A percentile compares a stretch with the other conserved stretches of the same genome.
These are phyloP conservation scores for Bembecia ichneumoniformis DNA, from an alignment of 2,888 invertebrate species.

Conservation along the genomic window DNA sequence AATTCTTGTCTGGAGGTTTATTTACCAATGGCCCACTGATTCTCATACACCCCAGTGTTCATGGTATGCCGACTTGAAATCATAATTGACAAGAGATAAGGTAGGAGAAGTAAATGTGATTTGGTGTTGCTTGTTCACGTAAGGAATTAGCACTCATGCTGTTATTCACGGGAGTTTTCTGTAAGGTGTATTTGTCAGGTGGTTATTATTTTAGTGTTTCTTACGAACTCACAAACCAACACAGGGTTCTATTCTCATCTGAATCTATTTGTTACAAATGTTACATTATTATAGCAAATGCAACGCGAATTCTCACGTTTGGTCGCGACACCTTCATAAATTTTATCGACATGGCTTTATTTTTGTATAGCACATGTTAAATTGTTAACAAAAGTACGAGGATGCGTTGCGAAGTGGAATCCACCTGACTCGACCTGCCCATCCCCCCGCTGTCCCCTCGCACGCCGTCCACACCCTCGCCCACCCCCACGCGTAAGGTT, in stretches of 20 bases:
- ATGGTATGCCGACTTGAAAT: too few species aligned
- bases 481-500: constrained; percentile 12
- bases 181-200: too few species aligned
- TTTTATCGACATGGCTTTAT: neutral
- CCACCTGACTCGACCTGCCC: constrained; percentile 38
- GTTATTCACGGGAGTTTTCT: too few species aligned
- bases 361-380: neutral
- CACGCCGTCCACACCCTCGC: constrained; percentile 9
- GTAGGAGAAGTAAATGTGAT: too few species aligned
- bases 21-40: too few species aligned
- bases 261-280: neutral
- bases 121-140: too few species aligned
- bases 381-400: constrained; percentile 5
- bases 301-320: constrained; percentile 30
- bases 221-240: too few species aligned
- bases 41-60: too few species aligned
- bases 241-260: neutral
- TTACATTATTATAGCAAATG: constrained; percentile 1
- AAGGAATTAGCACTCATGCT: too few species aligned
- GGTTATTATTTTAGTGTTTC: too few species aligned
- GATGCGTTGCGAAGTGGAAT: constrained; percentile 35
- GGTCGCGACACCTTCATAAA: constrained; percentile 28
- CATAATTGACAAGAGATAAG: too few species aligned
- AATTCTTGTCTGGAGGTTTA: too few species aligned
- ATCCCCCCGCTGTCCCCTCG: constrained; percentile 12